Conservation (phyloP, 2,797 vertebrate genomes). For the Hippoglossus hippoglossus region DNA sequence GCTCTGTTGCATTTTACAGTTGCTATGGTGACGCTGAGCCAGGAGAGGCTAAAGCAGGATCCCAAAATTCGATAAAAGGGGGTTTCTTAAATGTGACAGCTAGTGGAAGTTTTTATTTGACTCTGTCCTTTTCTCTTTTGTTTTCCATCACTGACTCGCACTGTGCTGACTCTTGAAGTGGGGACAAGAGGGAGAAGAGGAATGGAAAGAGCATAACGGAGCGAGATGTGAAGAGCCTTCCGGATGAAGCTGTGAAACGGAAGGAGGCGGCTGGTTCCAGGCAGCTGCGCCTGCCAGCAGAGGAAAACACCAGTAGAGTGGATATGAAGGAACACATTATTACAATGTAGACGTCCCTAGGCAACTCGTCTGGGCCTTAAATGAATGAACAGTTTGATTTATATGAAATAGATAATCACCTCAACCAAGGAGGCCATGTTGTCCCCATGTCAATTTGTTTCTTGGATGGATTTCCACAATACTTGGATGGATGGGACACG, state of each 20-base stretch:
- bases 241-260: slow-evolving; percentile 63
- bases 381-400: not conserved
- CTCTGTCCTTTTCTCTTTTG: slow-evolving; percentile 19
- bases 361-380: slow-evolving; percentile 44
- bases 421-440: too few species aligned
- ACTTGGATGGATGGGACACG: too few species aligned
- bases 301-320: slow-evolving; percentile 59
- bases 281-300: slow-evolving; percentile 63
- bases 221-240: slow-evolving; percentile 57
- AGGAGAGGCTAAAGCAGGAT: slow-evolving; percentile 68
- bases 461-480: too few species aligned
- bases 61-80: slow-evolving; percentile 64
- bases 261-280: slow-evolving; percentile 64
- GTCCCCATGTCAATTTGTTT: too few species aligned
- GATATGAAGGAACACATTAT: slow-evolving; percentile 58
- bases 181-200: slow-evolving; percentile 22
- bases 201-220: slow-evolving; percentile 32
- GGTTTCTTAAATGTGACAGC: slow-evolving; percentile 58
- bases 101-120: slow-evolving; percentile 42
- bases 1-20: slow-evolving; percentile 66
- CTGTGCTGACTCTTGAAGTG: slow-evolving; percentile 31
- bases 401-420: too few species aligned
- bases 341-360: slow-evolving; percentile 38
- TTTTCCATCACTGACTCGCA: slow-evolving; percentile 35
- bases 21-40: slow-evolving; percentile 68